These are phyloP conservation scores for Labeo rohita DNA, from an alignment of 2,113 vertebrate species.

Conservation along the genomic window DNA sequence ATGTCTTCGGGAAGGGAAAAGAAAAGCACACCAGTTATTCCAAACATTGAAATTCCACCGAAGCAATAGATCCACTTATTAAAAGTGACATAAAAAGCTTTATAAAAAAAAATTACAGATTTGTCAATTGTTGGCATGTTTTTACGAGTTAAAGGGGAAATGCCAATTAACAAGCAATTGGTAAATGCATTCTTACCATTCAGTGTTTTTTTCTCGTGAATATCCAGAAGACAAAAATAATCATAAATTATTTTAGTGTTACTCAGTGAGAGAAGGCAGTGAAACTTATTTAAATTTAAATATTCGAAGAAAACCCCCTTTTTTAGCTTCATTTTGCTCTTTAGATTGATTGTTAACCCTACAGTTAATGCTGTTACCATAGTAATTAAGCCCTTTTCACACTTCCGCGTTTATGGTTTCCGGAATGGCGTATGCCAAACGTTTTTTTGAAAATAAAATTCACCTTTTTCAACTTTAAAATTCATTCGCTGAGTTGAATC, in stretches of 20 bases:
- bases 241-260: constrained; percentile 45
- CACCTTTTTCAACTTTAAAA: too few relatives aligned
- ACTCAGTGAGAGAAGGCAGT: constrained; percentile 37
- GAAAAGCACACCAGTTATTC: neutral
- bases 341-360: neutral
- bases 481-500: too few relatives aligned
- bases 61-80: neutral
- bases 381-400: neutral
- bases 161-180: neutral
- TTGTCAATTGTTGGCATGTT: neutral
- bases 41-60: neutral
- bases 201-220: constrained; percentile 38
- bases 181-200: constrained; percentile 24
- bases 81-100: neutral
- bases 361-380: neutral
- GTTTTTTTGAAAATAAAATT: too few relatives aligned
- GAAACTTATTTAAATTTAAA: constrained; percentile 42
- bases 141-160: neutral
- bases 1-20: constrained; percentile 62
- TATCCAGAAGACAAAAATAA: constrained; percentile 50
- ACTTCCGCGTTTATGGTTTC: too few relatives aligned
- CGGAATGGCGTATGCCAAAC: too few relatives aligned
- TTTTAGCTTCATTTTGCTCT: constrained; percentile 7
- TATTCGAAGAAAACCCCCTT: neutral
- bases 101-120: neutral